phyloP scores from a whole-genome alignment of 2,888 invertebrate genomes.

The Drosophila quinaria region DNA sequence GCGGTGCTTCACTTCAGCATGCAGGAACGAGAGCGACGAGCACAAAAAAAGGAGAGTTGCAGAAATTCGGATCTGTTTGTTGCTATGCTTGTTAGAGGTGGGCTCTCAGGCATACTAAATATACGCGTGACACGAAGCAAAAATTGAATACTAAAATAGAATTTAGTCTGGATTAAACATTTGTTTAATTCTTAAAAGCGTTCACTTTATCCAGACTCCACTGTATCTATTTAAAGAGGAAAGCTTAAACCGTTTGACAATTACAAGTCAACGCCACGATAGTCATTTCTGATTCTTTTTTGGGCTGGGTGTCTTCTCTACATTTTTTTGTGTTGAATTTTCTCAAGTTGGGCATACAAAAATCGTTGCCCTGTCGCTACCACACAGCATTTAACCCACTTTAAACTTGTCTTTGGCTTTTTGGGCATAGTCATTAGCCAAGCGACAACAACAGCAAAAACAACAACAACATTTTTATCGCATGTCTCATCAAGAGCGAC shows the following conservation, averaged over 20 bases:
- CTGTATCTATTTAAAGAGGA: slow-evolving; percentile 1
- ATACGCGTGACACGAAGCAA: too few species aligned
- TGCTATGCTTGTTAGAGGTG: not conserved
- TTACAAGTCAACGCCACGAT: not conserved
- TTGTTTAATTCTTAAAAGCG: not conserved
- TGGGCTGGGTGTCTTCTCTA: slow-evolving; percentile 13
- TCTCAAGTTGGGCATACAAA: slow-evolving; percentile 41
- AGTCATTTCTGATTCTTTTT: not conserved
- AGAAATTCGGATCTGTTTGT: not conserved
- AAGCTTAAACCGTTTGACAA: slow-evolving; percentile 9
- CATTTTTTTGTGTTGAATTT: slow-evolving; percentile 30
- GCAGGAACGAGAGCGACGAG: slow-evolving; percentile 6
- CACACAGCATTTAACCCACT: slow-evolving; percentile 69
- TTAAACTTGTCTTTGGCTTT: slow-evolving; percentile 76
- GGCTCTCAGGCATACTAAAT: not conserved
- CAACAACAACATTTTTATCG: slow-evolving; percentile 62
- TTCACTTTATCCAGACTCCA: not conserved
- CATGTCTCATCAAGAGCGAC: slow-evolving; percentile 63
- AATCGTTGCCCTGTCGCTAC: slow-evolving; percentile 30
- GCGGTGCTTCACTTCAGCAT: slow-evolving; percentile 27
- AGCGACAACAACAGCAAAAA: slow-evolving; percentile 49
- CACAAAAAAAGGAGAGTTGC: slow-evolving; percentile 6
- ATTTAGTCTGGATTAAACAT: not conserved
- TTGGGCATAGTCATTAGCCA: slow-evolving; percentile 74
- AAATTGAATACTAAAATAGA: not conserved